Evolutionary conservation across 1,140 invertebrate species (phyloP), one percentile per base, ranked within the genome.

Genomic region (Hylyphantes graminicola): DNA sequence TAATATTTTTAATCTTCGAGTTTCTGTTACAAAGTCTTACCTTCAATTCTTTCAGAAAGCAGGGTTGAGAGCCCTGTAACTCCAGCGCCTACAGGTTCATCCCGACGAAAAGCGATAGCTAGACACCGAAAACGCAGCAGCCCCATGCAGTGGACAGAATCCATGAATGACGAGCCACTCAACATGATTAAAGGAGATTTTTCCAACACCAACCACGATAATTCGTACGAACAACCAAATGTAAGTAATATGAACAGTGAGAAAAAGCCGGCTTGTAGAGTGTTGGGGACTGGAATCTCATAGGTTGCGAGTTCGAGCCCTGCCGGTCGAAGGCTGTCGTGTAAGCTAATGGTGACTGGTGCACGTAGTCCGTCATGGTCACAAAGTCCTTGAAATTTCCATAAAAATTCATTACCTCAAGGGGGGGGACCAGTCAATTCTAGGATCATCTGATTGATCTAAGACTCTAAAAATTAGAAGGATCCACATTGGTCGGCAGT

Each of bases 131-230:
- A 81, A 7, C 55, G 73, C 35, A 57, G 35, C 9, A 64, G 15
- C 12, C 59, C 61, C 5, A 53, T 83, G 63, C 51, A 72, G 19
- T 83, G 80, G 80, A 50, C 57, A 10, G 80, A 83, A 55, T 51
- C 70, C 0, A 75, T 83, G 51, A 64, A 12, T 21, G 72, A 80
- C 17, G 76, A 79, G 65, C 83, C 86, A 9, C 59, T 86, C 67
- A 86, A 86, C 19, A 86, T 86, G 86, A 82, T 51, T 50, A 85
- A 86, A 67, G 85, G 73, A 64, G 74, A 78, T 15, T 61, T 67
- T 19, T 9, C 54, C 55, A 70, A 59, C 35, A 85, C 55, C 17
- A 75, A 85, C 67, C 74, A 86, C n/a, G 82, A 86, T 68, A 72
- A 86, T 50, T 75, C 75, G 3, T 87, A 75, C 59, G 85, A 87